Evolutionary conservation across 1,140 invertebrate genomes (phyloP).

Genomic region (Cydia strobilella): DNA sequence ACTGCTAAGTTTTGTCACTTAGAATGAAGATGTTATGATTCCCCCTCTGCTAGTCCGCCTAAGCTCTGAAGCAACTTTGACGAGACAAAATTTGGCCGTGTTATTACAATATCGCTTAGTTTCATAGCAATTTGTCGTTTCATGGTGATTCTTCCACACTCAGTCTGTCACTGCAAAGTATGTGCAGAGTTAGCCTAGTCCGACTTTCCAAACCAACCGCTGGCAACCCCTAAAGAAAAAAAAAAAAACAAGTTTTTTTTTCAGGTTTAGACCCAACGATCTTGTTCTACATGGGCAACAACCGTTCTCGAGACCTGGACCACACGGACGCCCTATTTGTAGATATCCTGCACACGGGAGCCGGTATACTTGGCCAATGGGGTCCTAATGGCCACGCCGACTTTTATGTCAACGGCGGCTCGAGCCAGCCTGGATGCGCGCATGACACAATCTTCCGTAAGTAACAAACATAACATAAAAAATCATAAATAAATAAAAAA

Average conservation of each 20-base stretch:
- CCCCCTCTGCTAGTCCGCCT: too few relatives aligned
- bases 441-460: constrained; percentile 89
- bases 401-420: constrained; percentile 95
- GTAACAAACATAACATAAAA: constrained; percentile 48
- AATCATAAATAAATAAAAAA: background rate
- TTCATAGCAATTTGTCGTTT: too few relatives aligned
- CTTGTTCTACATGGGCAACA: constrained; percentile 89
- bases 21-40: too few relatives aligned
- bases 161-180: too few relatives aligned
- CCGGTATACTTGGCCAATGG: constrained; percentile 91
- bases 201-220: too few relatives aligned
- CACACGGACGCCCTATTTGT: constrained; percentile 92
- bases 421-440: constrained; percentile 92
- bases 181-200: too few relatives aligned
- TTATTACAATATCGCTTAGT: too few relatives aligned
- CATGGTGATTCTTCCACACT: too few relatives aligned
- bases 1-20: too few relatives aligned
- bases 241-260: constrained; percentile 37
- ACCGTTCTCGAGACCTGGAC: constrained; percentile 90
- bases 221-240: too few relatives aligned
- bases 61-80: too few relatives aligned
- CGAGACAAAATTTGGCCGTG: too few relatives aligned
- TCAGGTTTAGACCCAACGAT: constrained; percentile 91
- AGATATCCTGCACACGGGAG: constrained; percentile 93
- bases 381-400: constrained; percentile 93